These are phyloP conservation scores for Solenopsis invicta DNA, from an alignment of 1,140 invertebrate genomes.

Conservation along the genomic window DNA sequence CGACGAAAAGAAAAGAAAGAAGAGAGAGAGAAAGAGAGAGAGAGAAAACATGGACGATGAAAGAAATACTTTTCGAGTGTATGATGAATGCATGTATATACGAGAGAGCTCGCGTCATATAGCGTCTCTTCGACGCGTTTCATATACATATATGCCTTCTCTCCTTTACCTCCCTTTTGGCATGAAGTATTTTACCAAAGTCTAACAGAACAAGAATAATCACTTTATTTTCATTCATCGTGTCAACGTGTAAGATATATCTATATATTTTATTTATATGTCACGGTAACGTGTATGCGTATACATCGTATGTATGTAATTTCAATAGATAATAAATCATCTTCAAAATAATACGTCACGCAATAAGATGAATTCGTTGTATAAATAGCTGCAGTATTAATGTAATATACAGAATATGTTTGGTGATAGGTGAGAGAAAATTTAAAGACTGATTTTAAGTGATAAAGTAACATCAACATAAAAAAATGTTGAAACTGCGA, in stretches of 20 bases:
- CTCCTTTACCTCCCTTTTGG: conserved; percentile 34
- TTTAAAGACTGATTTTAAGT: too few relatives aligned
- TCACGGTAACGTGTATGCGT: conserved; percentile 53
- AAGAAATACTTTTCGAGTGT: conserved; percentile 12
- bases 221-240: conserved; percentile 64
- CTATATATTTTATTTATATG: conserved; percentile 72
- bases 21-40: not conserved
- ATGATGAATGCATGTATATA: conserved; percentile 5
- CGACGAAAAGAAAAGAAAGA: not conserved
- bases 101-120: not conserved
- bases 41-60: not conserved
- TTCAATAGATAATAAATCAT: conserved; percentile 66
- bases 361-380: not conserved
- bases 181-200: conserved; percentile 68
- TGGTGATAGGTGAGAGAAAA: too few relatives aligned
- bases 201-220: conserved; percentile 62
- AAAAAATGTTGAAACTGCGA: too few relatives aligned
- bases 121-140: not conserved
- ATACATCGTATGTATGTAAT: conserved; percentile 59
- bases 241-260: conserved; percentile 67
- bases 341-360: conserved; percentile 7
- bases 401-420: not conserved
- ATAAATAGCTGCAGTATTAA: not conserved
- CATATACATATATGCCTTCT: conserved; percentile 22
- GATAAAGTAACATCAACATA: too few relatives aligned